Evolutionary conservation across 2,797 vertebrate species (phyloP), one percentile per base, ranked within the genome.

Genomic region (Cirrhinus mrigala): DNA sequence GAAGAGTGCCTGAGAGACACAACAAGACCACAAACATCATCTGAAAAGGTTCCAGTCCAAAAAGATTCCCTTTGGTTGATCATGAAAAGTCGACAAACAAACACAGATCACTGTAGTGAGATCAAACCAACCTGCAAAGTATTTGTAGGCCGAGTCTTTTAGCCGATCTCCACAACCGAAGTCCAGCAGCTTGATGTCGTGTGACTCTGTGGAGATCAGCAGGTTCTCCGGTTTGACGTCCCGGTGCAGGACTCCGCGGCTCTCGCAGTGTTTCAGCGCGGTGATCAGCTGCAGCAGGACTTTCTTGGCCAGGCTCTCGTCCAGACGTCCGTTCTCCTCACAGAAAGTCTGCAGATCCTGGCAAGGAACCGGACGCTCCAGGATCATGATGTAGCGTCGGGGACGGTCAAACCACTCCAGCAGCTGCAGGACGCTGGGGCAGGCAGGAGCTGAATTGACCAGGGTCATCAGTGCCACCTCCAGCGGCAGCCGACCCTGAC

Each of bases 181-280:
- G 60, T 68, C 64, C 33, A 68, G 16, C 27, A 37, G 64, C 64
- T 33, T 68, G 64, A 68, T 62, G 12, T 62, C 60, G 1, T 27
- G 18, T 18, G 29, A 68, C 16, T 62, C 64, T 37, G 64, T 37
- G 29, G 64, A 68, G 27, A 33, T 37, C 64, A 90, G 71, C 22
- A 91, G 71, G 83, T 91, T 90, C 11, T 80, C 80, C 1, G 82
- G 85, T 44, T 89, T 89, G 11, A 91, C 70, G 62, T 91, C 87
- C 16, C 85, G 29, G 46, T 89, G 88, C 11, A 90, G 54, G 20
- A 89, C 79, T 3, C 85, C 83, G 0, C 74, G 16, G 16, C 33
- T 44, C 44, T 81, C 46, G 60, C 88, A 89, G 62, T 91, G 87
- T 40, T 56, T 76, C 27, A 86, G 83, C 0, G 89, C 89, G 0